Conservation (phyloP, 2,888 invertebrate genomes). For the Bellardia bayeri region DNA sequence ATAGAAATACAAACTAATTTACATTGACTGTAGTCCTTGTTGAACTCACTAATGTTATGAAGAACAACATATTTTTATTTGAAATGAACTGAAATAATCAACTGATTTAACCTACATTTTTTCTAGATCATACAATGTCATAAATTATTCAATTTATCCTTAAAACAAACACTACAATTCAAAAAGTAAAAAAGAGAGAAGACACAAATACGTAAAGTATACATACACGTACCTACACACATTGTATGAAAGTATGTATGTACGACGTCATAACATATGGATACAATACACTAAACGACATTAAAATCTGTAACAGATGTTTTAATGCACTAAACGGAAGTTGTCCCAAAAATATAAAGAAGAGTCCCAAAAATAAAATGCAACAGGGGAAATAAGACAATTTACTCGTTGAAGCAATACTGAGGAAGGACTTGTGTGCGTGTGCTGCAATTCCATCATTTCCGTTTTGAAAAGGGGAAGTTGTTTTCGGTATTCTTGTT, state of each 20-base stretch:
- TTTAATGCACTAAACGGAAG: constrained; percentile 53
- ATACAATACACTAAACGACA: constrained; percentile 56
- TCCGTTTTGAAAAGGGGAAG: constrained; percentile 25
- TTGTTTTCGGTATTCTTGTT: neutral
- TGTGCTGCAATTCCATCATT: constrained; percentile 17
- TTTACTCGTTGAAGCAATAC: constrained; percentile 13
- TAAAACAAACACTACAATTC: constrained; percentile 65
- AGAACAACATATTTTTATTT: constrained; percentile 15
- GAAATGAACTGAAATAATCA: constrained; percentile 49
- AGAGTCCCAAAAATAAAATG: constrained; percentile 52
- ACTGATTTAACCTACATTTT: constrained; percentile 72
- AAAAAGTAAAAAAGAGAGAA: constrained; percentile 16
- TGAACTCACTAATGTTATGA: neutral
- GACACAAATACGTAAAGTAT: constrained; percentile 6
- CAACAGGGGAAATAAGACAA: constrained; percentile 62
- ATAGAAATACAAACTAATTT: neutral
- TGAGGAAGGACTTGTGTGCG: neutral
- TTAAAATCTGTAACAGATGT: constrained; percentile 71
- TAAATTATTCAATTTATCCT: constrained; percentile 71
- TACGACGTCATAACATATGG: constrained; percentile 65
- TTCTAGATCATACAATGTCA: constrained; percentile 66
- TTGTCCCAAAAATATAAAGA: constrained; percentile 46
- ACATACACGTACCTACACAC: neutral
- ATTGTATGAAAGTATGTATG: neutral
- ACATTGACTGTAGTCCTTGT: neutral